phyloP scores from a whole-genome alignment of 2,888 invertebrate species.

The Coleophora deauratella region DNA sequence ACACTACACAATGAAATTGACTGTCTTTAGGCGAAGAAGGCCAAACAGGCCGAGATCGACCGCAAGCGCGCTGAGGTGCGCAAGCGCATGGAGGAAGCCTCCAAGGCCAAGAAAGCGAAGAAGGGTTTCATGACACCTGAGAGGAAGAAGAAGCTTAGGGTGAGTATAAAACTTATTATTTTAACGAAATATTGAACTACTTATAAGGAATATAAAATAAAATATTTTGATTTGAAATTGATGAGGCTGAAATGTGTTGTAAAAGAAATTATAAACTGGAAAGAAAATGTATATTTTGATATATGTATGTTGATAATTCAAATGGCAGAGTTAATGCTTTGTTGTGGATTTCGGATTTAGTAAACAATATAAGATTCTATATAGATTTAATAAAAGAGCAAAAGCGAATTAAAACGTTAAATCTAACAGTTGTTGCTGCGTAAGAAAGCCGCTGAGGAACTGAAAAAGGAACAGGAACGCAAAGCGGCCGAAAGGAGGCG shows the following conservation, averaged over 20 bases:
- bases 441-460: slow-evolving; percentile 99
- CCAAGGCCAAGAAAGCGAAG: slow-evolving; percentile 99
- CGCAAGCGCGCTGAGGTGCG: slow-evolving; percentile 99
- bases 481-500: slow-evolving; percentile 98
- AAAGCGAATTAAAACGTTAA: too few relatives aligned
- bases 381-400: too few relatives aligned
- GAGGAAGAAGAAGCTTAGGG: slow-evolving; percentile 99
- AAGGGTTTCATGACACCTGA: slow-evolving; percentile 99
- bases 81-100: slow-evolving; percentile 98
- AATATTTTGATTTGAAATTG: neutral
- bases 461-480: slow-evolving; percentile 99
- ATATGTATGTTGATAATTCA: too few relatives aligned
- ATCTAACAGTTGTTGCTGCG: slow-evolving; percentile 92
- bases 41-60: slow-evolving; percentile 98
- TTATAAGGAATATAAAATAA: too few relatives aligned
- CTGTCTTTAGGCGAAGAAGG: slow-evolving; percentile 91
- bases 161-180: slow-evolving; percentile 63
- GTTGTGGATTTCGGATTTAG: too few relatives aligned
- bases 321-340: too few relatives aligned
- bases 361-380: too few relatives aligned
- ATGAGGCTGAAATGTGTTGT: too few relatives aligned
- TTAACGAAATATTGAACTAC: neutral
- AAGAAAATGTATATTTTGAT: neutral
- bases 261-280: neutral
- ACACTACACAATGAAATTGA: slow-evolving; percentile 31